Percentiles rank a stretch among this genome's conserved stretches.
These are phyloP conservation scores for Pemphredon lugubris DNA, from an alignment of 2,888 invertebrate genomes.

Conservation along the genomic window DNA sequence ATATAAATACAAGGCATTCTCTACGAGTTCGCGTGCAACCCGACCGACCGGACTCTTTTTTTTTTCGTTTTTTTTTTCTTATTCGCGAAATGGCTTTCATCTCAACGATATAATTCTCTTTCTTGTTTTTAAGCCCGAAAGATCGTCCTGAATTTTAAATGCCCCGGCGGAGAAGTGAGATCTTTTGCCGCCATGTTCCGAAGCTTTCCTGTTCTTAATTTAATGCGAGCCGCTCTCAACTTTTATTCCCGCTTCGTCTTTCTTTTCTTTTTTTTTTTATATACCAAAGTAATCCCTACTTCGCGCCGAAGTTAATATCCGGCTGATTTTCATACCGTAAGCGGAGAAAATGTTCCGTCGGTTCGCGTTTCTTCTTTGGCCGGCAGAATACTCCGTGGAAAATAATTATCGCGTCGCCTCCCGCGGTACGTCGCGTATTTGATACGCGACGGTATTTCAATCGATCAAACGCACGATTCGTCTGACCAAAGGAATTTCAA, in stretches of 20 bases:
- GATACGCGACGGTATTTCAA: too few relatives aligned
- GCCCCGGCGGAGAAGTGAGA: background rate
- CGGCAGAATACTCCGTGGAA: too few relatives aligned
- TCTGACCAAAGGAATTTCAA: conserved; percentile 18
- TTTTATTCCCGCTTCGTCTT: background rate
- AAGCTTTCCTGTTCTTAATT: conserved; percentile 16
- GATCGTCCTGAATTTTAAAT: background rate
- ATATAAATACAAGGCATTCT: conserved; percentile 26
- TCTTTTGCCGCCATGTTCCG: background rate
- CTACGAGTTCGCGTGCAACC: background rate
- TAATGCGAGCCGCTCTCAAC: background rate
- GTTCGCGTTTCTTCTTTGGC: too few relatives aligned
- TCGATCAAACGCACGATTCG: background rate
- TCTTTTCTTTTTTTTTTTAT: too few relatives aligned
- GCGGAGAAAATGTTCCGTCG: too few relatives aligned
- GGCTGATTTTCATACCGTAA: too few relatives aligned
- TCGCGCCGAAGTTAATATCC: too few relatives aligned
- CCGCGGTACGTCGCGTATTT: too few relatives aligned
- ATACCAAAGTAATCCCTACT: too few relatives aligned
- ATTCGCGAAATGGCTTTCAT: background rate
- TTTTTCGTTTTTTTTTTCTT: conserved; percentile 4
- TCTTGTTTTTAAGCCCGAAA: background rate
- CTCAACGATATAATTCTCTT: background rate
- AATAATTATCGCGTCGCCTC: background rate
- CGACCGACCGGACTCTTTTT: background rate